Base-by-base conservation (phyloP, 2,113 vertebrate genomes). In the Chionis minor region DNA sequence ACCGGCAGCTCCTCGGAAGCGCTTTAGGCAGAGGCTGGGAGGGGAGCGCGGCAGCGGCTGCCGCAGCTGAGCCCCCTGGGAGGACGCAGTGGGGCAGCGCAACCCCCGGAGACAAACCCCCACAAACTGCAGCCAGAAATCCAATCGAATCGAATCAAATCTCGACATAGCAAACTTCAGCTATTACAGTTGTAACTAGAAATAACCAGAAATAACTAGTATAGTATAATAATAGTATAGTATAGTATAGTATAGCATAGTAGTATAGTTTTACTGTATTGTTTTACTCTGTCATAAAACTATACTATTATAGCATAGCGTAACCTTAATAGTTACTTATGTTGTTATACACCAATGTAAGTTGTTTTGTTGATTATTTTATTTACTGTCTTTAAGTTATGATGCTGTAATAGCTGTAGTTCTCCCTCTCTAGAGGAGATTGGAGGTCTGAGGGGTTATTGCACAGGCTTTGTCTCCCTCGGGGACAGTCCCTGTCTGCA, bases 21-120 rank as follows among this genome's bases (percentile, higher is more conserved):
- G 38, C 73, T 40, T 27, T 7, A 38, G 63, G 84, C 55, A 74
- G 72, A 8, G 38, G 38, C 38, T 38, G 38, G 38, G 38, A 38
- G 38, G 71, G 4, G 6, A 18, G 62, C 26, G 38, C 0, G 0
- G 81, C 72, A 72, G 52, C 5, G 17, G 5, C 27, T 1, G 52
- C 19, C 58, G 55, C 62, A 38, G 23, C 66, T 33, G 33, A 63
- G 45, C 61, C 5, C 49, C 8, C 0, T 0, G 21, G 16, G 14
- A 42, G 12, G 49, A 45, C 35, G 44, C 71, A 18, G 16, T 40
- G 47, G 79, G 14, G 69, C 67, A 80, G 38, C 38, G 38, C 38
- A 38, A 38, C 38, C 38, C 81, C 72, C 30, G 10, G 47, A 45
- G 32, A 51, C 78, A 17, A 16, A 22, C 44, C 59, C 79, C 54